Conservation (phyloP, 2,797 vertebrate species). For the Amphiprion clarkii region DNA sequence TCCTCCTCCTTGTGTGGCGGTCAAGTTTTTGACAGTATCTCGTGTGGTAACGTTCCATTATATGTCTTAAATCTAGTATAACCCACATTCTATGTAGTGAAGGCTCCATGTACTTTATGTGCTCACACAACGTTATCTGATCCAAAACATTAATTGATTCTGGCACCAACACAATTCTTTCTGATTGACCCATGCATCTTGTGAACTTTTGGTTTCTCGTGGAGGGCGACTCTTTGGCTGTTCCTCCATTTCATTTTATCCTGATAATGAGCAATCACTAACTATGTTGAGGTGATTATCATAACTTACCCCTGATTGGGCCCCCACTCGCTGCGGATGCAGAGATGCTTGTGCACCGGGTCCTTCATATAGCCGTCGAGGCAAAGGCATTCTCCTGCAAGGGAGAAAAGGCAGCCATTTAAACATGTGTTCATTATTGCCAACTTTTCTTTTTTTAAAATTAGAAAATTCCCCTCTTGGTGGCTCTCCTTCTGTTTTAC, state of each 20-base stretch:
- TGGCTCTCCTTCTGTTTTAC: slow-evolving; percentile 38
- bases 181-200: slow-evolving; percentile 28
- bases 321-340: slow-evolving; percentile 98
- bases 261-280: slow-evolving; percentile 48
- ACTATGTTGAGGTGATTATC: slow-evolving; percentile 37
- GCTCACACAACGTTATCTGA: neutral
- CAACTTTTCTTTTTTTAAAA: slow-evolving; percentile 21
- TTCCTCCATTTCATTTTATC: slow-evolving; percentile 7
- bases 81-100: neutral
- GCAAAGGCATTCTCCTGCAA: slow-evolving; percentile 95
- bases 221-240: slow-evolving; percentile 15
- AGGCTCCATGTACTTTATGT: neutral
- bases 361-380: slow-evolving; percentile 98
- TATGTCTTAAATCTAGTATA: too few species aligned
- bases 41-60: too few species aligned
- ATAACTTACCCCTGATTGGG: slow-evolving; percentile 96
- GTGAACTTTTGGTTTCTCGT: slow-evolving; percentile 11
- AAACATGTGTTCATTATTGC: slow-evolving; percentile 55
- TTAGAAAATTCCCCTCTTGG: slow-evolving; percentile 36
- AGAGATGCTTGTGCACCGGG: slow-evolving; percentile 97
- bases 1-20: too few species aligned
- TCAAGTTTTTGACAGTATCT: too few species aligned
- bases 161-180: slow-evolving; percentile 15
- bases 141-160: slow-evolving; percentile 29
- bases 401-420: slow-evolving; percentile 35